Conservation (phyloP, 2,113 vertebrate species). For the Mobula birostris region DNA sequence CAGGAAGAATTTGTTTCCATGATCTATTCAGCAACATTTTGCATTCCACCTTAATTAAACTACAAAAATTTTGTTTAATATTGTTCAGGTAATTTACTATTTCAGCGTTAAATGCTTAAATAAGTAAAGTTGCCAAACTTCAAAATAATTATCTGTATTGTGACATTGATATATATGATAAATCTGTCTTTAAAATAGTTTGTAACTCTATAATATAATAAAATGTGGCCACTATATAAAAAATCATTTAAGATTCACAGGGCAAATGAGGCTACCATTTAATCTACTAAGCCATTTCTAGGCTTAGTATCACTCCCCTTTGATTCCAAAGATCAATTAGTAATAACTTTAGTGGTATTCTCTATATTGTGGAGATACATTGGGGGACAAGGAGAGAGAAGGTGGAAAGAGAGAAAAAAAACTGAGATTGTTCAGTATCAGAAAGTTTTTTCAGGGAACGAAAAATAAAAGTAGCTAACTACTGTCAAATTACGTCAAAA, state of each 20-base stretch:
- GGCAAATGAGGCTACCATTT: not conserved
- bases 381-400: too few species aligned
- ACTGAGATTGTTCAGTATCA: not conserved
- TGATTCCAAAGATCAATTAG: not conserved
- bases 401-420: not conserved
- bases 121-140: not conserved
- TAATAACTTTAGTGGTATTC: not conserved
- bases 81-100: not conserved
- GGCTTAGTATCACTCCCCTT: not conserved
- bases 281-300: too few species aligned
- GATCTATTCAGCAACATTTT: not conserved
- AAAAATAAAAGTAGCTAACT: not conserved
- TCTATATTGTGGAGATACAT: not conserved
- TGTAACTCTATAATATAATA: not conserved
- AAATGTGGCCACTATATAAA: not conserved
- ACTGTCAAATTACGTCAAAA: not conserved
- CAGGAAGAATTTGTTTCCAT: constrained; percentile 3
- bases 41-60: not conserved
- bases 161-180: not conserved
- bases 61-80: not conserved
- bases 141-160: not conserved
- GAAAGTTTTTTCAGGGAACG: not conserved
- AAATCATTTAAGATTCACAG: not conserved
- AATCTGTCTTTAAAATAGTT: not conserved
- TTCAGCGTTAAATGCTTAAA: not conserved